These are phyloP conservation scores for Parnassius glacialis DNA, from an alignment of 2,888 invertebrate species.

Conservation along the genomic window DNA sequence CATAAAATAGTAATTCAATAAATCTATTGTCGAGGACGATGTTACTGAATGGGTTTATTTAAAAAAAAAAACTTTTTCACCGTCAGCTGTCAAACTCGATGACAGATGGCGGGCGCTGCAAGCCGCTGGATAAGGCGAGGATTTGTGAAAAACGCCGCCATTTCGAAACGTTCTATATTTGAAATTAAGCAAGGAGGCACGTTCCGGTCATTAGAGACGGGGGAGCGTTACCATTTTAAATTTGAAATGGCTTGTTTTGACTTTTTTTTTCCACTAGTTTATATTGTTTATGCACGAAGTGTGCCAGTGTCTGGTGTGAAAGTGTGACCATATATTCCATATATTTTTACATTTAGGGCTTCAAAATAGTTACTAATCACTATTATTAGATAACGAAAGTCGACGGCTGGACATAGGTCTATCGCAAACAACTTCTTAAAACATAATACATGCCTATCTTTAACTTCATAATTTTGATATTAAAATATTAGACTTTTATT, in stretches of 20 bases:
- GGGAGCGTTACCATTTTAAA: constrained; percentile 40
- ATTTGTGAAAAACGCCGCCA: constrained; percentile 43
- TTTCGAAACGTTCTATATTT: constrained; percentile 47
- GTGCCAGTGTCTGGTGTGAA: background rate
- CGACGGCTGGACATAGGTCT: too few species aligned
- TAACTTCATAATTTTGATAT: too few species aligned
- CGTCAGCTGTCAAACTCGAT: constrained; percentile 74
- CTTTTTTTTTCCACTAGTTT: constrained; percentile 34
- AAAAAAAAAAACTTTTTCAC: constrained; percentile 60
- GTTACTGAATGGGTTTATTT: constrained; percentile 52
- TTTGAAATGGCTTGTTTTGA: constrained; percentile 41
- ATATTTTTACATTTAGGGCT: background rate
- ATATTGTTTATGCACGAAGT: constrained; percentile 1
- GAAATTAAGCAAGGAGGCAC: constrained; percentile 42
- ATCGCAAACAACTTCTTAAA: too few species aligned
- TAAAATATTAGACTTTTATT: too few species aligned
- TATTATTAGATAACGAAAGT: too few species aligned
- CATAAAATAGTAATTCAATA: constrained; percentile 14
- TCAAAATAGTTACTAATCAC: too few species aligned
- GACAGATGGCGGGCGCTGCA: constrained; percentile 71
- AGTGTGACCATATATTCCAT: background rate
- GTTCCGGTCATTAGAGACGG: constrained; percentile 42
- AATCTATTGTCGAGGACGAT: constrained; percentile 5
- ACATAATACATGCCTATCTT: too few species aligned
- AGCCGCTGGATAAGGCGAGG: constrained; percentile 46